phyloP scores from a whole-genome alignment of 2,888 invertebrate genomes.

The Drosophila meridiana region DNA sequence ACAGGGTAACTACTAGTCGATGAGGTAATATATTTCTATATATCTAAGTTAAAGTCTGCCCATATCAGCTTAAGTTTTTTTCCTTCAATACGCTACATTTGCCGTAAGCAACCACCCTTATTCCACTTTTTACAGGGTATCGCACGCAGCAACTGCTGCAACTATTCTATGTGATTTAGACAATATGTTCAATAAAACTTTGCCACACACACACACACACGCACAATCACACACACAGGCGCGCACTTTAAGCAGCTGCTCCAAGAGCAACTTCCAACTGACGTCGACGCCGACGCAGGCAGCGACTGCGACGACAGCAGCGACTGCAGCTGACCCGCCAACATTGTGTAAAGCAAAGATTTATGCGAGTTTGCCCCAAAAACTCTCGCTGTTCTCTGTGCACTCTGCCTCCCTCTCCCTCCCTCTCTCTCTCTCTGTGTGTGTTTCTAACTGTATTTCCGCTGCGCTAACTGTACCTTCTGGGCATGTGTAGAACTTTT shows the following conservation, averaged over 20 bases:
- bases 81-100: neutral
- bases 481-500: slow-evolving; percentile 45
- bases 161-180: slow-evolving; percentile 66
- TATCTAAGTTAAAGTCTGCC: neutral
- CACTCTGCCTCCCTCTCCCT: neutral
- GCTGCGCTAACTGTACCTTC: slow-evolving; percentile 72
- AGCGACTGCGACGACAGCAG: neutral
- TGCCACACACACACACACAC: slow-evolving; percentile 38
- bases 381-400: slow-evolving; percentile 48
- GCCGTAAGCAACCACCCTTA: neutral
- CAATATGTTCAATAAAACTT: slow-evolving; percentile 80
- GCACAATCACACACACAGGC: neutral
- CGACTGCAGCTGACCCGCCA: slow-evolving; percentile 80
- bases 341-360: slow-evolving; percentile 83
- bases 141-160: neutral
- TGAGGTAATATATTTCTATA: neutral
- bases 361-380: slow-evolving; percentile 81
- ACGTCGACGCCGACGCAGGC: neutral
- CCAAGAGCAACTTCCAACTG: slow-evolving; percentile 51
- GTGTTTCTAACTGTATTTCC: slow-evolving; percentile 73
- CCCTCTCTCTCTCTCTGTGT: slow-evolving; percentile 22
- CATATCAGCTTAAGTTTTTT: neutral
- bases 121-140: slow-evolving; percentile 19
- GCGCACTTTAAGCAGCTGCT: slow-evolving; percentile 44
- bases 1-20: neutral